Evolutionary conservation across 2,888 invertebrate species (phyloP).

Genomic region (Philonicus albiceps): DNA sequence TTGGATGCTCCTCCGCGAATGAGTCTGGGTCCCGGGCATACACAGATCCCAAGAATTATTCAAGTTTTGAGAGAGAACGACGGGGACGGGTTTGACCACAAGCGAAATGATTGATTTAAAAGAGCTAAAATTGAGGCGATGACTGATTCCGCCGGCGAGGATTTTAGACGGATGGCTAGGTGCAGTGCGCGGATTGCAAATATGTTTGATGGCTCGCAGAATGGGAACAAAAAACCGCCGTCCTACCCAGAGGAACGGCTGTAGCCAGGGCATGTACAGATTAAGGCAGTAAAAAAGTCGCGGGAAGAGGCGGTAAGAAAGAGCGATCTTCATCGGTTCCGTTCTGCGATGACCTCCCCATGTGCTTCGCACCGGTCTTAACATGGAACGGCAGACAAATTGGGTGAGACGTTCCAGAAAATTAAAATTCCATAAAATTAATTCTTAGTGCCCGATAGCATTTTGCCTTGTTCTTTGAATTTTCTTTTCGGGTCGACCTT

Average conservation of each 20-base stretch:
- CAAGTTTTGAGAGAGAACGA: background rate
- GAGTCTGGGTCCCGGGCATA: background rate
- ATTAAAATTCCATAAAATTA: slow-evolving; percentile 43
- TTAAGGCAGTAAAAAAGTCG: background rate
- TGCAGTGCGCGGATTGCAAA: background rate
- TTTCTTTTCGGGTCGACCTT: background rate
- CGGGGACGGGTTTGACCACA: slow-evolving; percentile 22
- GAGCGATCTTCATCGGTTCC: background rate
- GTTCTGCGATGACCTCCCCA: background rate
- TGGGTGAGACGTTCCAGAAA: slow-evolving; percentile 45
- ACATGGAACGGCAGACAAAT: slow-evolving; percentile 32
- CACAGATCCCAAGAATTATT: background rate
- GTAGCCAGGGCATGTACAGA: background rate
- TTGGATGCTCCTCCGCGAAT: background rate
- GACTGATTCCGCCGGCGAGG: background rate
- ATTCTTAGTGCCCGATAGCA: slow-evolving; percentile 9
- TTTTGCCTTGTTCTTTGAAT: background rate
- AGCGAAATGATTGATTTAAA: slow-evolving; percentile 9
- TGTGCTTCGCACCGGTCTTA: background rate
- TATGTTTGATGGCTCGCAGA: background rate
- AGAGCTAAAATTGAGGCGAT: slow-evolving; percentile 7
- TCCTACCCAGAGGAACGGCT: background rate
- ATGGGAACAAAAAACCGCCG: background rate
- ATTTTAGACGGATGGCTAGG: background rate
- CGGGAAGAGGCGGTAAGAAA: background rate